Percentiles rank a stretch among this genome's conserved stretches.
Evolutionary conservation across 2,888 invertebrate genomes (phyloP).

Genomic region (Apamea crenata): DNA sequence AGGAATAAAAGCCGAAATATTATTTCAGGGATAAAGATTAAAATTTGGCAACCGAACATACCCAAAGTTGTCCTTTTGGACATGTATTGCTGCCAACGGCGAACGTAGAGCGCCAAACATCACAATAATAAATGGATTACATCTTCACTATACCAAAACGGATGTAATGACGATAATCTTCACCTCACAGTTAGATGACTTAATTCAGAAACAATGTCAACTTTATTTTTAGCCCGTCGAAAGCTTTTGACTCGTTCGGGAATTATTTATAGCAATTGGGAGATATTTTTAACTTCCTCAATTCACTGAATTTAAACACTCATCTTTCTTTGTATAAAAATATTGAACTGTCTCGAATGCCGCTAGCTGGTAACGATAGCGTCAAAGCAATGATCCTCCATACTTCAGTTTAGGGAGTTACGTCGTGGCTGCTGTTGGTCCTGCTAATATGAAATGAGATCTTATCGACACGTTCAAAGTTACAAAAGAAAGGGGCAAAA

Average conservation of each 20-base stretch:
- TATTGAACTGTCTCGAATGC: background rate
- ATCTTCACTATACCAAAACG: constrained; percentile 30
- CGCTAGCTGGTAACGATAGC: background rate
- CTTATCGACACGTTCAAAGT: background rate
- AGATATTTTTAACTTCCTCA: constrained; percentile 10
- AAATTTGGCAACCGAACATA: constrained; percentile 54
- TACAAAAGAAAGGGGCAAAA: background rate
- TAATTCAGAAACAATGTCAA: constrained; percentile 32
- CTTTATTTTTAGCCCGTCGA: constrained; percentile 33
- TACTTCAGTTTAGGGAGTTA: background rate
- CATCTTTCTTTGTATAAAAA: background rate
- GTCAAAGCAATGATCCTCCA: background rate
- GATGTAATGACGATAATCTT: constrained; percentile 29
- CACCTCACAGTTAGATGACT: constrained; percentile 24
- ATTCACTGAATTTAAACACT: constrained; percentile 5
- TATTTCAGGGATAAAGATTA: constrained; percentile 18
- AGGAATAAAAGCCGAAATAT: background rate
- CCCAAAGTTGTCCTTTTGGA: constrained; percentile 34
- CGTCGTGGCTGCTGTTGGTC: background rate
- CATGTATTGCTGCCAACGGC: constrained; percentile 47
- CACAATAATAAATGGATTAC: constrained; percentile 36
- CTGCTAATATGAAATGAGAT: background rate
- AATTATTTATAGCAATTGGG: constrained; percentile 31
- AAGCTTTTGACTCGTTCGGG: constrained; percentile 7
- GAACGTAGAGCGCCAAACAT: constrained; percentile 34